These are phyloP conservation scores for Corythaeola cristata DNA, from an alignment of 2,113 vertebrate genomes.

Conservation along the genomic window DNA sequence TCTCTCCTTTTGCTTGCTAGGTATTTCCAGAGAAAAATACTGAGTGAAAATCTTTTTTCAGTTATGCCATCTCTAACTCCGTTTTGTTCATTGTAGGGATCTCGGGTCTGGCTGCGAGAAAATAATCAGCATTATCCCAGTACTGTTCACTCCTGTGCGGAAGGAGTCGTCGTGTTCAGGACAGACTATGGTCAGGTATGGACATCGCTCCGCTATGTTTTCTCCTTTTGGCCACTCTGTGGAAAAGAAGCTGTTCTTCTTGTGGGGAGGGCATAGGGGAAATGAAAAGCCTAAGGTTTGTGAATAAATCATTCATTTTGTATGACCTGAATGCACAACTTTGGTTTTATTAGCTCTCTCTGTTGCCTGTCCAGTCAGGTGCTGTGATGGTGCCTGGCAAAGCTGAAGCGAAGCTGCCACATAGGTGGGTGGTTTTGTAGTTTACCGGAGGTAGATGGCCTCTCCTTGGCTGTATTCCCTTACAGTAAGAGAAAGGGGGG, in stretches of 20 bases:
- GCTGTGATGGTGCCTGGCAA: background rate
- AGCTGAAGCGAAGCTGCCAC: background rate
- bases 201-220: accelerated
- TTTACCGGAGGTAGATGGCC: background rate
- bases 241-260: background rate
- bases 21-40: background rate
- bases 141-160: conserved; percentile 89
- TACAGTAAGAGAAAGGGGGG: background rate
- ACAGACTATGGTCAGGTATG: conserved; percentile 92
- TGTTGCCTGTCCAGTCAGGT: background rate
- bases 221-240: background rate
- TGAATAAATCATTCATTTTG: background rate
- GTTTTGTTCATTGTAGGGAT: conserved; percentile 79
- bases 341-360: background rate
- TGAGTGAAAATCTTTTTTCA: background rate
- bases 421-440: background rate
- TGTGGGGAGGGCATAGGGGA: background rate
- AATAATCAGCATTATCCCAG: conserved; percentile 91
- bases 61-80: background rate
- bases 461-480: background rate
- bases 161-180: conserved; percentile 87
- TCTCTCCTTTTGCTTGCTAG: background rate
- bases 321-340: background rate
- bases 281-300: background rate
- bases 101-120: conserved; percentile 92